Evolutionary conservation across 2,888 invertebrate genomes (phyloP).

Genomic region (Copidosoma aretas): DNA sequence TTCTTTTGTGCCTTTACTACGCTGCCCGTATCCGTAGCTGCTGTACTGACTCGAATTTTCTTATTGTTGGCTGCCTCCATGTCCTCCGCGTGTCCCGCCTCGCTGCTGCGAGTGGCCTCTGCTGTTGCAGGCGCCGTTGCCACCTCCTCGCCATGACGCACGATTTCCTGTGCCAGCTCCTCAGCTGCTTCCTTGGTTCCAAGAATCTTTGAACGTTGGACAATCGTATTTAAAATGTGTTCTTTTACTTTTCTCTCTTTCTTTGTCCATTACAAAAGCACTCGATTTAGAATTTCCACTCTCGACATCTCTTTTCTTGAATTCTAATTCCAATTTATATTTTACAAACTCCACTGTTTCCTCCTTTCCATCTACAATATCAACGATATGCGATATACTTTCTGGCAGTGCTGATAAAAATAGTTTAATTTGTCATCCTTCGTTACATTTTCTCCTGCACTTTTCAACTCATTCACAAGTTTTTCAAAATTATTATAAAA

Average conservation of each 20-base stretch:
- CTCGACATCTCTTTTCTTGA: constrained; percentile 30
- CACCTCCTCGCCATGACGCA: background rate
- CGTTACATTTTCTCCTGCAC: constrained; percentile 38
- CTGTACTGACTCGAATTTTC: background rate
- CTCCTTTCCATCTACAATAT: constrained; percentile 36
- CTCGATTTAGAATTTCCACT: constrained; percentile 25
- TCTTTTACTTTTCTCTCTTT: constrained; percentile 2
- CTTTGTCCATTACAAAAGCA: constrained; percentile 18
- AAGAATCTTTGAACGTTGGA: background rate
- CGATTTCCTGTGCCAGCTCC: background rate
- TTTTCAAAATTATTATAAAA: constrained; percentile 41
- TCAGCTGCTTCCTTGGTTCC: background rate
- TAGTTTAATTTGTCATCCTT: constrained; percentile 41
- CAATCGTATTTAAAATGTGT: constrained; percentile 3
- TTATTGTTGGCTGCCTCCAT: background rate
- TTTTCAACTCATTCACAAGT: constrained; percentile 38
- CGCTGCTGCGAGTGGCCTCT: background rate
- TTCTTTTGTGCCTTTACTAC: too few relatives aligned
- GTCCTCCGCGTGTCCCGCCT: background rate
- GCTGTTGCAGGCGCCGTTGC: background rate
- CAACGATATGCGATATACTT: constrained; percentile 33
- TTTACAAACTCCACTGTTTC: constrained; percentile 39
- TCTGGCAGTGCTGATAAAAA: constrained; percentile 29
- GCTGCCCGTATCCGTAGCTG: background rate
- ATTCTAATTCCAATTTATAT: constrained; percentile 38